Conservation (phyloP, 2,113 vertebrate genomes). For the Athene noctua region DNA sequence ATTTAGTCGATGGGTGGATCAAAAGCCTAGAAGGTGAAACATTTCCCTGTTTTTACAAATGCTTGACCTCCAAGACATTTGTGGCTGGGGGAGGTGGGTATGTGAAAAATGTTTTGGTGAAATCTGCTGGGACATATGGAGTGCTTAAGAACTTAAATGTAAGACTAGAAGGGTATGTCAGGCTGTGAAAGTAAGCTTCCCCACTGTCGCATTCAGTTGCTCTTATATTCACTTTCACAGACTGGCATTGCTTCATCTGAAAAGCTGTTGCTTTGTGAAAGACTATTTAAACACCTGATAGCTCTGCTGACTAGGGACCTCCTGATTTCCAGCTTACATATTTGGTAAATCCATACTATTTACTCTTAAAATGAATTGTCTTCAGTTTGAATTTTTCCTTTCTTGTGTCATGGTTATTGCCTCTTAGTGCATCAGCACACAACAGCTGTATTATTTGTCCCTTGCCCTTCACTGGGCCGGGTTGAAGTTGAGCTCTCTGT, state of each 20-base stretch:
- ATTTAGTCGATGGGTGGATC: neutral
- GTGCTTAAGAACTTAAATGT: neutral
- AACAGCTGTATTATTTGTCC: neutral
- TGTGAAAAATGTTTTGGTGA: neutral
- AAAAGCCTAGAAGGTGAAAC: neutral
- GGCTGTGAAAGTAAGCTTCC: neutral
- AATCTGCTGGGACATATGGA: neutral
- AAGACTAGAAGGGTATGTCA: neutral
- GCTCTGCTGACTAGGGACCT: neutral
- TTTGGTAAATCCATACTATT: neutral
- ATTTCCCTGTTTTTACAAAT: neutral
- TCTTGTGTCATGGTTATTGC: neutral
- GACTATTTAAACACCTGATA: neutral
- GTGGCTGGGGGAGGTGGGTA: neutral
- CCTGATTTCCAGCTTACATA: neutral
- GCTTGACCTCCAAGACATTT: neutral
- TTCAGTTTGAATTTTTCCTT: neutral
- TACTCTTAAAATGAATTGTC: neutral
- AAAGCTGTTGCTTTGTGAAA: neutral
- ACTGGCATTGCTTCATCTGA: neutral
- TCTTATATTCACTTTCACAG: neutral
- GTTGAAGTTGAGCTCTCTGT: neutral
- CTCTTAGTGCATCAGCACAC: neutral
- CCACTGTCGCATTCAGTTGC: neutral
- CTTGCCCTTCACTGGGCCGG: neutral